Percentiles rank a stretch among this genome's conserved stretches.
Conservation (phyloP, 2,797 vertebrate genomes). For the Strix occidentalis region DNA sequence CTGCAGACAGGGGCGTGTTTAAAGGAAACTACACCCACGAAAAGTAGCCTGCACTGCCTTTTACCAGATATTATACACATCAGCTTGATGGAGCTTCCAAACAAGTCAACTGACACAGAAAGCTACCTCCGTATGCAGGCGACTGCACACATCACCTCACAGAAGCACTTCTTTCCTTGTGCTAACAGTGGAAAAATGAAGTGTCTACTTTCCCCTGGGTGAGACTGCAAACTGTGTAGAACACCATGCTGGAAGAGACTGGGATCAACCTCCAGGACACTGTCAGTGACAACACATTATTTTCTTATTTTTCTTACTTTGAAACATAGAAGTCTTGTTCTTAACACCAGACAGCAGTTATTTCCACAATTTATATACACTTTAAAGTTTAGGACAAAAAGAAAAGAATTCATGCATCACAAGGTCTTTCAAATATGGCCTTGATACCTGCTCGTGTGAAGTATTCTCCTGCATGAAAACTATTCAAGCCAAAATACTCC, state of each 20-base stretch:
- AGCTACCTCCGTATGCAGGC: not conserved
- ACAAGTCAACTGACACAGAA: not conserved
- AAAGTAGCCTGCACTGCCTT: not conserved
- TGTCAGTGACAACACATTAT: not conserved
- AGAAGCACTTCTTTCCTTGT: not conserved
- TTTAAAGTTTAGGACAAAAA: not conserved
- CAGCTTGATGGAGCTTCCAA: not conserved
- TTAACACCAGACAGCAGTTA: not conserved
- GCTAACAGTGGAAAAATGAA: not conserved
- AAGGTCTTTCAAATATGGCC: not conserved
- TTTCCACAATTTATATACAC: not conserved
- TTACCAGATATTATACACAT: not conserved
- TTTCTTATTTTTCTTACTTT: not conserved
- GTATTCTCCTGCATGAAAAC: not conserved
- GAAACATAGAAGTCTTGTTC: not conserved
- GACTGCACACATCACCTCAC: not conserved
- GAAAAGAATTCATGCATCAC: not conserved
- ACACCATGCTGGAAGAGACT: not conserved
- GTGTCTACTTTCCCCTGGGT: not conserved
- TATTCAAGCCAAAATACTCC: not conserved
- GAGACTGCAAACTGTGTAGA: not conserved
- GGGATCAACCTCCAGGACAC: not conserved
- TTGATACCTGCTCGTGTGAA: not conserved
- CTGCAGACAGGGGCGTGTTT: not conserved
- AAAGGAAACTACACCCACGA: not conserved